Conservation (phyloP, 2,888 invertebrate species). For the Trichopria drosophilae region DNA sequence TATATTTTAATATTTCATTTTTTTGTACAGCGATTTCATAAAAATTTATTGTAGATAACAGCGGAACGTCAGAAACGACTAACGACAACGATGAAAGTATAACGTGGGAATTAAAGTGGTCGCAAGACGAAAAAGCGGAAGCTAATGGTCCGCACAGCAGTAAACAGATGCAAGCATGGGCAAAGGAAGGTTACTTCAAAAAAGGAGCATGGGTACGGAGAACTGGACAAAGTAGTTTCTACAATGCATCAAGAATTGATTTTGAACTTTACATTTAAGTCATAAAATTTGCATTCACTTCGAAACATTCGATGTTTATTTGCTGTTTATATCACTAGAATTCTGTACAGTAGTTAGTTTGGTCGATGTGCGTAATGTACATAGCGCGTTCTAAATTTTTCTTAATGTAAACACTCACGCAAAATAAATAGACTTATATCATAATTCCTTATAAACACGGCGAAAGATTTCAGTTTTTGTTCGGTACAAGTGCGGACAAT, state of each 20-base stretch:
- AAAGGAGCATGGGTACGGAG: constrained; percentile 85
- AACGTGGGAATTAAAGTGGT: constrained; percentile 92
- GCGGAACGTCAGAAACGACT: background rate
- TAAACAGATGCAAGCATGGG: constrained; percentile 89
- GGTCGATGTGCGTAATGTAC: too few species aligned
- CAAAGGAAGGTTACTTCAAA: constrained; percentile 82
- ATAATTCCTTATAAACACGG: too few species aligned
- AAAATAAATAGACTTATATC: too few species aligned
- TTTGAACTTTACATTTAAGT: constrained; percentile 85
- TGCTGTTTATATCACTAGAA: too few species aligned
- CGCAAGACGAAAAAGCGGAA: constrained; percentile 71
- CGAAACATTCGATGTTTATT: background rate
- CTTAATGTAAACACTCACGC: too few species aligned
- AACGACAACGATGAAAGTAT: constrained; percentile 54
- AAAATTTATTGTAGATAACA: background rate
- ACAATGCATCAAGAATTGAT: constrained; percentile 86
- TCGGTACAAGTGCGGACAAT: too few species aligned
- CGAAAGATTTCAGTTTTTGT: too few species aligned
- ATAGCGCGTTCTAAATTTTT: too few species aligned
- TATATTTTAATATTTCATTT: background rate
- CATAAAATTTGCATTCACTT: background rate
- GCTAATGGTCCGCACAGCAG: constrained; percentile 84
- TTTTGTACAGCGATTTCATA: background rate
- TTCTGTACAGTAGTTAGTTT: too few species aligned
- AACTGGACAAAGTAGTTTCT: constrained; percentile 75